A percentile compares a stretch with the other conserved stretches of the same genome.
Evolutionary conservation across 2,797 vertebrate genomes (phyloP).

Genomic region (Natrix natrix): DNA sequence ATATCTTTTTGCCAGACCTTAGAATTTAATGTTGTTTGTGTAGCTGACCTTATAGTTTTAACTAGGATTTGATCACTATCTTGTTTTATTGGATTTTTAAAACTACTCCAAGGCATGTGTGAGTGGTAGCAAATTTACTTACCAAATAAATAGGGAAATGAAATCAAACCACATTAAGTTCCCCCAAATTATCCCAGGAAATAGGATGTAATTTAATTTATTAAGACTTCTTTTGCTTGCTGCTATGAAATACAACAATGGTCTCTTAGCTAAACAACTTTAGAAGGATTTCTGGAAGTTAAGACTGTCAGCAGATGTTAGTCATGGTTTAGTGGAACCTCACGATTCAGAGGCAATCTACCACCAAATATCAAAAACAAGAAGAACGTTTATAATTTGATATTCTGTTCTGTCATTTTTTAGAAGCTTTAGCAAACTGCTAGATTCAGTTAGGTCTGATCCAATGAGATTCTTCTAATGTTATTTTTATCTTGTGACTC

Average conservation of each 20-base stretch:
- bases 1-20: neutral
- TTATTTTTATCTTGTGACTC: neutral
- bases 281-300: neutral
- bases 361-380: neutral
- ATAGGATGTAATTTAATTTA: neutral
- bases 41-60: neutral
- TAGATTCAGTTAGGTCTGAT: neutral
- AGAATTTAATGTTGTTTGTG: neutral
- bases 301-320: neutral
- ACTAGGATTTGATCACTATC: neutral
- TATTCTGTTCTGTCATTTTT: neutral
- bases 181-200: neutral
- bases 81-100: neutral
- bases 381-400: neutral
- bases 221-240: neutral
- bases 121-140: neutral
- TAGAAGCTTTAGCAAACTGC: neutral
- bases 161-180: neutral
- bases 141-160: neutral
- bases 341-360: neutral
- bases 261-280: neutral
- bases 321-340: neutral
- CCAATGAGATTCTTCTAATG: neutral
- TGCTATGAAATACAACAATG: neutral
- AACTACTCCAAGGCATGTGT: neutral